These are phyloP conservation scores for Eucidaris tribuloides DNA, from an alignment of 35 echinoderm and acorn worm genomes.

Conservation along the genomic window DNA sequence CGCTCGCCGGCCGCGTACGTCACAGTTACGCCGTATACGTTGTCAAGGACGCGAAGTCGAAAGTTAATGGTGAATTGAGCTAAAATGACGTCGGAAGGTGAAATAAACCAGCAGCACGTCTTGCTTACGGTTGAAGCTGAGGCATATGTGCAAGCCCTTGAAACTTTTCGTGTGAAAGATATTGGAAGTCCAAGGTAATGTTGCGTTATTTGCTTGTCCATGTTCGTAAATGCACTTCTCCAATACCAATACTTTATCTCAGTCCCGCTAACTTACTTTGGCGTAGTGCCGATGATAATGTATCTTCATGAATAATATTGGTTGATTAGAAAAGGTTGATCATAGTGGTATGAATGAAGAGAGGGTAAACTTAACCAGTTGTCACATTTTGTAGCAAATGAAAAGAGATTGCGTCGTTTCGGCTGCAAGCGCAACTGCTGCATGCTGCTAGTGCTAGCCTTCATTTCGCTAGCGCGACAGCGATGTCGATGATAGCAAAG, in stretches of 20 bases:
- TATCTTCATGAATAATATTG: not conserved
- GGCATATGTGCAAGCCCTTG: constrained; percentile 76
- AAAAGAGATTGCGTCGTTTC: no score
- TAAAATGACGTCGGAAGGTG: constrained; percentile 23
- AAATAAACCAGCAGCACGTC: constrained; percentile 38
- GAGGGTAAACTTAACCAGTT: not conserved
- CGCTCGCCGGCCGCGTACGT: no score
- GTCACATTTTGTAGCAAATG: no score
- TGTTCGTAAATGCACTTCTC: no score
- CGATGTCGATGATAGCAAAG: no score
- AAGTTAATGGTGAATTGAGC: not conserved
- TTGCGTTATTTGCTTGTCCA: not conserved
- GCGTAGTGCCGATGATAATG: not conserved
- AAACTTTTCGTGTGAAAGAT: constrained; percentile 66
- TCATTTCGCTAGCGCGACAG: no score
- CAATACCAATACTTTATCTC: not conserved
- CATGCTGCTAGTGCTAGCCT: no score
- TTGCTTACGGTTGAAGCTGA: constrained; percentile 85
- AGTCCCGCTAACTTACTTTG: not conserved
- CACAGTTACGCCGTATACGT: no score
- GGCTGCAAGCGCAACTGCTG: no score
- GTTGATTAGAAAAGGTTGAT: not conserved
- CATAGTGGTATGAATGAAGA: not conserved
- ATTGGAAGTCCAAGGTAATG: constrained; percentile 74
- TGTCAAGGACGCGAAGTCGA: not conserved